Percentiles rank a stretch among this genome's conserved stretches.
Evolutionary conservation across 2,797 vertebrate species (phyloP).

Genomic region (Malurus leucopterus): DNA sequence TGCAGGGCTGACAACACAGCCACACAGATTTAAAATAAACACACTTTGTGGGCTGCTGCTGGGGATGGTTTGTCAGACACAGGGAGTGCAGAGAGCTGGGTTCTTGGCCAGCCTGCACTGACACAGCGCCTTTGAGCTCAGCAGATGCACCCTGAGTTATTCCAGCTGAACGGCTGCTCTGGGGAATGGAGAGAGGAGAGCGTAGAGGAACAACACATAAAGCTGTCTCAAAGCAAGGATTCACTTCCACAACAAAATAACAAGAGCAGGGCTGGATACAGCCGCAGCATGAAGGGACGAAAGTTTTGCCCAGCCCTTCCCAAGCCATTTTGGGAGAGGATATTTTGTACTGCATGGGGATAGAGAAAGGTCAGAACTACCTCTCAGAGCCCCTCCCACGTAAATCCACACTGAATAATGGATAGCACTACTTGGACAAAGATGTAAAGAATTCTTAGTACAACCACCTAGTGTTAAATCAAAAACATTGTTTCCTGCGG

Average conservation of each 20-base stretch:
- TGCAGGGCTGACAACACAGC: neutral
- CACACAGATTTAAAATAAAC: neutral
- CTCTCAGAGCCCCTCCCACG: neutral
- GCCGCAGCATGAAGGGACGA: fast-evolving
- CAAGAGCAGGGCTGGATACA: neutral
- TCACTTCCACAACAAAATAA: neutral
- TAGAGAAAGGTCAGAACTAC: neutral
- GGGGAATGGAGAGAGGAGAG: neutral
- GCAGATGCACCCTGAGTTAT: neutral
- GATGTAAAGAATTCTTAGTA: neutral
- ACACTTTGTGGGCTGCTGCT: neutral
- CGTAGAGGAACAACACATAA: neutral
- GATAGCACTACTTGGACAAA: neutral
- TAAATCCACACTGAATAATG: neutral
- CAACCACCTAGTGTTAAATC: neutral
- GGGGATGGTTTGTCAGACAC: neutral
- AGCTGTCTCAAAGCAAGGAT: neutral
- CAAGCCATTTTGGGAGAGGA: neutral
- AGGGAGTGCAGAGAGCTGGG: neutral
- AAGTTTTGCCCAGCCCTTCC: neutral
- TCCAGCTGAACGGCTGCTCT: neutral
- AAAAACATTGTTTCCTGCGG: neutral
- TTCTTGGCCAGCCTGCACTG: neutral
- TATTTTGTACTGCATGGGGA: neutral
- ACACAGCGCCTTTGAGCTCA: neutral